Base-by-base conservation (phyloP, 2,113 vertebrate species). In the Dasyornis broadbenti region DNA sequence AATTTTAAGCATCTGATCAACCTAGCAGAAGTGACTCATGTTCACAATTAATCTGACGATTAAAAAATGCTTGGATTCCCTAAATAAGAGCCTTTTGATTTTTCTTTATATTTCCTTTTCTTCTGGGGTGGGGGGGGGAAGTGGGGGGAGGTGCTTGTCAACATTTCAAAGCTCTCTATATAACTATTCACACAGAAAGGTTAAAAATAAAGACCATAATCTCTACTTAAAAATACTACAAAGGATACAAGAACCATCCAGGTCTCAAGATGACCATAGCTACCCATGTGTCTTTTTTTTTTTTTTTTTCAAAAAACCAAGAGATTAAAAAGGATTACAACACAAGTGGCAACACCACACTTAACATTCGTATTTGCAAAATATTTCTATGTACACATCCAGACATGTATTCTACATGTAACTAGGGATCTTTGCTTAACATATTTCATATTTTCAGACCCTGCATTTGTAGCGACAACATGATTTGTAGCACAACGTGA, bases 401-500 rank as follows among this genome's bases (percentile, higher is more conserved):
- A 86, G 26, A 42, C 4, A 8, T 9, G 13, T 11, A 50, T 23
- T 44, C 37, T 31, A 33, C 6, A 44, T 11, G 7, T 7, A 77
- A 37, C 35, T 28, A 59, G 1, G 10, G 54, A 64, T 53, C 47
- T 26, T 15, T 59, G 56, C 27, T 47, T 33, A 66, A 53, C 19
- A 37, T 31, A 66, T 69, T 63, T 59, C 13, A 18, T 17, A 45
- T 40, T 69, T 70, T 60, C 1, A 3, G 56, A 50, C 30, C 13
- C 39, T 33, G 47, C 17, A 35, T 23, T 33, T 64, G 35, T 5
- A 71, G 18, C 8, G 24, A 39, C 5, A 12, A 60, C 22, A 31
- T 0, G 1, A 39, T 68, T 33, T 68, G 35, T 28, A 65, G 50
- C 39, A 53, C 14, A 70, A 10, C 6, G 37, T 0, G 0, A 64